Evolutionary conservation across 2,888 invertebrate genomes (phyloP).

Genomic region (Plagiodera versicolora): DNA sequence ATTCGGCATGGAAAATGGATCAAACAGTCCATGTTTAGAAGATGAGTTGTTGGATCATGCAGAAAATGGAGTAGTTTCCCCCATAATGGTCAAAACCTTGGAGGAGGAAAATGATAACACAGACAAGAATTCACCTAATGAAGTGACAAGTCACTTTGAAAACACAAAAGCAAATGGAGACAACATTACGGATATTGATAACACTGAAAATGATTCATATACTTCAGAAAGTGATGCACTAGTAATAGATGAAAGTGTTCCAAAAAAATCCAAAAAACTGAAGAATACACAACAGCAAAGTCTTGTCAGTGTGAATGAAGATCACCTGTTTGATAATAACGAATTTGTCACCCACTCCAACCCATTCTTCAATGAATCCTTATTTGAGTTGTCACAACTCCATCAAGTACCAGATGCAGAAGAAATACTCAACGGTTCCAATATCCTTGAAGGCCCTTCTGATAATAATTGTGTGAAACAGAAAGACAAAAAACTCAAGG

Average conservation of each 20-base stretch:
- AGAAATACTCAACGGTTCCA: constrained; percentile 16
- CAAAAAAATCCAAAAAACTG: constrained; percentile 34
- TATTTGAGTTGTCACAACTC: constrained; percentile 51
- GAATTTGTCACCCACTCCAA: constrained; percentile 45
- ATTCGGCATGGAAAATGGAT: constrained; percentile 54
- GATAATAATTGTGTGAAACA: constrained; percentile 23
- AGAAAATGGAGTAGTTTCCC: constrained; percentile 46
- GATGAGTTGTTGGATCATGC: constrained; percentile 37
- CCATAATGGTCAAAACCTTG: constrained; percentile 51
- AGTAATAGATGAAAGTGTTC: constrained; percentile 51
- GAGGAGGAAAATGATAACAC: constrained; percentile 35
- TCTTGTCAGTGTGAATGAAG: constrained; percentile 13
- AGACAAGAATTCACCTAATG: constrained; percentile 32
- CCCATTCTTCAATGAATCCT: constrained; percentile 52
- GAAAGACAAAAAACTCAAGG: constrained; percentile 33
- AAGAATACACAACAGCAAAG: constrained; percentile 13
- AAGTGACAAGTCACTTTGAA: constrained; percentile 28
- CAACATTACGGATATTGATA: constrained; percentile 25
- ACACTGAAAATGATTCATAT: constrained; percentile 41
- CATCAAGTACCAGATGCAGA: constrained; percentile 36
- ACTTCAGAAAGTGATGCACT: constrained; percentile 53
- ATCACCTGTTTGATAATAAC: constrained; percentile 23
- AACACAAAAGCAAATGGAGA: constrained; percentile 48
- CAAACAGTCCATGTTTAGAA: constrained; percentile 41
- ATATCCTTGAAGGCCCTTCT: constrained; percentile 11